A percentile compares a stretch with the other conserved stretches of the same genome.
Evolutionary conservation across 2,888 invertebrate species (phyloP).

Genomic region (Ormyrus pomaceus): DNA sequence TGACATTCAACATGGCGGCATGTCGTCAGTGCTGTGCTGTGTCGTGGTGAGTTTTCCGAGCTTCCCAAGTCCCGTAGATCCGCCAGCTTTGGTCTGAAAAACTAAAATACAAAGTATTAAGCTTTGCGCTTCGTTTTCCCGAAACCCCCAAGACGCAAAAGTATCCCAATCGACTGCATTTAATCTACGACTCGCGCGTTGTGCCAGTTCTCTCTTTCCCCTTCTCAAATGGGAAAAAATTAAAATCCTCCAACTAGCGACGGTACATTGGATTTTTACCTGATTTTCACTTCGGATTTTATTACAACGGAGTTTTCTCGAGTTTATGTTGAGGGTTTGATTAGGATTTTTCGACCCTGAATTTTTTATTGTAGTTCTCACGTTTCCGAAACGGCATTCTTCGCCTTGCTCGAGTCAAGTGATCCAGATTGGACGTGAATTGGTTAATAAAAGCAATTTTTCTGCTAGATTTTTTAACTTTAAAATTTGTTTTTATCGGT

Average conservation of each 20-base stretch:
- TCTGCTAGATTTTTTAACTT: constrained; percentile 7
- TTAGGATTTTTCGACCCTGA: not conserved
- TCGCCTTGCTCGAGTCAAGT: constrained; percentile 45
- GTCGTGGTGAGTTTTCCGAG: constrained; percentile 89
- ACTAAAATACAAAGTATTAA: constrained; percentile 15
- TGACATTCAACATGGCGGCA: constrained; percentile 96
- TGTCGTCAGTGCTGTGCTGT: constrained; percentile 97
- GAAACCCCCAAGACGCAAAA: not conserved
- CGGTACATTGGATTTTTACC: constrained; percentile 45
- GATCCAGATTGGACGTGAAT: constrained; percentile 56
- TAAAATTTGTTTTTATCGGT: constrained; percentile 10
- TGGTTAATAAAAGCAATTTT: constrained; percentile 51
- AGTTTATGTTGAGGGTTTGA: not conserved
- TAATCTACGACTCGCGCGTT: constrained; percentile 34
- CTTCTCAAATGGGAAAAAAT: constrained; percentile 59
- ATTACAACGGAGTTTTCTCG: not conserved
- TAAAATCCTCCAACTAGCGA: constrained; percentile 66
- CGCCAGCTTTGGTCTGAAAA: constrained; percentile 61
- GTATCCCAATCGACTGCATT: constrained; percentile 7
- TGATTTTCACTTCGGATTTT: constrained; percentile 23
- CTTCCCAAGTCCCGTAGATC: constrained; percentile 53
- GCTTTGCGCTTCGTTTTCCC: not conserved
- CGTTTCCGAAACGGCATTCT: constrained; percentile 32
- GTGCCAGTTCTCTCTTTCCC: constrained; percentile 47
- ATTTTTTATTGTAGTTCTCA: constrained; percentile 20